Evolutionary conservation across 1,140 invertebrate genomes (phyloP).

Genomic region (Listronotus oregonensis): DNA sequence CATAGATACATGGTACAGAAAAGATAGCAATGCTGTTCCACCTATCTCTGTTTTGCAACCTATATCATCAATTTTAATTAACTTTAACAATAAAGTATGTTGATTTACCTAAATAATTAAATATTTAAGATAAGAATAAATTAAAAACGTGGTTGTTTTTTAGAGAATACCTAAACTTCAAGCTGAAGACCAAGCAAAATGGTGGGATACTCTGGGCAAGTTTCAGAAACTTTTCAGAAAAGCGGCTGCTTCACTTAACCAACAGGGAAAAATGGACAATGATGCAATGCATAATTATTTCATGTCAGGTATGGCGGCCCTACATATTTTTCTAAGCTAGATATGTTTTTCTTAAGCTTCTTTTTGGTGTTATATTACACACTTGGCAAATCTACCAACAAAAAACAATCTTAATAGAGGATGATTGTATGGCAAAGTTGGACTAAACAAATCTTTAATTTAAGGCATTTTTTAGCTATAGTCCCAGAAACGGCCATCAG

Average conservation of each 20-base stretch:
- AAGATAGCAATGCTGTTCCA: conserved; percentile 93
- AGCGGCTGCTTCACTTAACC: conserved; percentile 83
- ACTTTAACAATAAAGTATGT: conserved; percentile 97
- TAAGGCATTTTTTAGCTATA: too few species aligned
- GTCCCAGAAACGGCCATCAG: too few species aligned
- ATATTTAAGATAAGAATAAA: neutral
- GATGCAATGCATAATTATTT: conserved; percentile 98
- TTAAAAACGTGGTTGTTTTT: conserved; percentile 38
- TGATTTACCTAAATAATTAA: neutral
- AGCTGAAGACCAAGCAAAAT: conserved; percentile 93
- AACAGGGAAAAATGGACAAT: conserved; percentile 84
- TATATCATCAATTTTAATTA: conserved; percentile 94
- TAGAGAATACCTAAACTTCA: conserved; percentile 91
- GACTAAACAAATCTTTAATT: too few species aligned
- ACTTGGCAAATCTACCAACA: too few species aligned
- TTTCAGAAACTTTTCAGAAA: conserved; percentile 95
- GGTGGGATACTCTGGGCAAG: conserved; percentile 96
- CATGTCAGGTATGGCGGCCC: conserved; percentile 85
- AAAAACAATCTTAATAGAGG: too few species aligned
- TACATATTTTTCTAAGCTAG: neutral
- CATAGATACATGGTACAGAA: conserved; percentile 94
- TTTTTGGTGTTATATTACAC: neutral
- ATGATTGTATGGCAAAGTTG: too few species aligned
- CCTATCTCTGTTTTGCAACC: conserved; percentile 93
- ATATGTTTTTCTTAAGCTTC: neutral